phyloP scores from a whole-genome alignment of 2,888 invertebrate genomes.

The Meghimatium bilineatum region DNA sequence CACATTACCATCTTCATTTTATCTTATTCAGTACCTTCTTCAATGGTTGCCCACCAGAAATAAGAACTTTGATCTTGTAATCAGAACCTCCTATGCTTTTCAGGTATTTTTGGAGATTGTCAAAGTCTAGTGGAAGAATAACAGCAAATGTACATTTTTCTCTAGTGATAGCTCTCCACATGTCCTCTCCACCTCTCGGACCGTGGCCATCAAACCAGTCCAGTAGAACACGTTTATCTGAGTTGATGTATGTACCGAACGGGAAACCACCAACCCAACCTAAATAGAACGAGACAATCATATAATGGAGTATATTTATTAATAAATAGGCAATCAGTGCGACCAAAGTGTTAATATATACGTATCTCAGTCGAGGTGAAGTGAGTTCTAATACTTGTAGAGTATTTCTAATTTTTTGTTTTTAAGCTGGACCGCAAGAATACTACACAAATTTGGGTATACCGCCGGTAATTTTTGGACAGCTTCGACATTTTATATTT shows the following conservation, averaged over 20 bases:
- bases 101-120: not conserved
- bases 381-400: too few species aligned
- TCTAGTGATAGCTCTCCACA: not conserved
- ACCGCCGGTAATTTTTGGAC: too few species aligned
- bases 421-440: too few species aligned
- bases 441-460: too few species aligned
- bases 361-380: too few species aligned
- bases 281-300: not conserved
- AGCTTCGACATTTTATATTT: too few species aligned
- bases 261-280: slow-evolving; percentile 5
- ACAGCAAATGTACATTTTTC: not conserved
- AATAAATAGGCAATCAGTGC: too few species aligned
- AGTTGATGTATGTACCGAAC: not conserved
- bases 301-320: not conserved
- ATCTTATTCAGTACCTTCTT: not conserved
- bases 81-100: not conserved
- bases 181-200: not conserved
- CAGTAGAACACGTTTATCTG: not conserved
- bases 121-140: not conserved
- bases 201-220: slow-evolving; percentile 1
- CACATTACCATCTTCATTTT: too few species aligned
- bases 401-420: too few species aligned
- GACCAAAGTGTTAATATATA: too few species aligned
- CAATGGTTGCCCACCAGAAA: not conserved
- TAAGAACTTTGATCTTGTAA: not conserved